Evolutionary conservation across 2,113 vertebrate species (phyloP).

Genomic region (Rhegmatorhina hoffmannsi): DNA sequence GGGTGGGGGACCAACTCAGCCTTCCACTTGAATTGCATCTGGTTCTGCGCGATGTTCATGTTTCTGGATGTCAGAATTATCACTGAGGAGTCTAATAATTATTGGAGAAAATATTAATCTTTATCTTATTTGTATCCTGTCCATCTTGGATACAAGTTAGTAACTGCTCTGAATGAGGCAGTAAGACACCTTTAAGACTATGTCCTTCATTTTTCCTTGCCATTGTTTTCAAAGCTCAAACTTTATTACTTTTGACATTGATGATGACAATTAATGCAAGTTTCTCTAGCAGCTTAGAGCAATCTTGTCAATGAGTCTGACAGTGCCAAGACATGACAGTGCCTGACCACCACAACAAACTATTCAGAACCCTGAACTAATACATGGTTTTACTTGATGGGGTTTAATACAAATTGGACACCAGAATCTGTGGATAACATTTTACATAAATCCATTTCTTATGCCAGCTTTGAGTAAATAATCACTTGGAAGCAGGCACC

Average conservation of each 20-base stretch:
- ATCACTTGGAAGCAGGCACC: background rate
- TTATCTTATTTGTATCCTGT: background rate
- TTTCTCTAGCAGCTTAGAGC: conserved; percentile 12
- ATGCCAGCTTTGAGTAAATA: background rate
- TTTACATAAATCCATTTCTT: background rate
- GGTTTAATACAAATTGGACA: background rate
- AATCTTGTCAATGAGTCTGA: background rate
- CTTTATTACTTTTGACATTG: background rate
- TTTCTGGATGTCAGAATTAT: background rate
- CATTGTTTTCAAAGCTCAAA: background rate
- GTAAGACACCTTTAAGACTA: background rate
- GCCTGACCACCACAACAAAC: background rate
- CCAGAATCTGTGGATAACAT: background rate
- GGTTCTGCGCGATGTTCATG: background rate
- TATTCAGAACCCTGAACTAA: background rate
- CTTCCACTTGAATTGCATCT: background rate
- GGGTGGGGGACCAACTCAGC: background rate
- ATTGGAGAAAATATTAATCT: background rate
- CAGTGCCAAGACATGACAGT: background rate
- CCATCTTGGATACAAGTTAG: background rate
- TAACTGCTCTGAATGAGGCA: background rate
- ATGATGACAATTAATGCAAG: background rate
- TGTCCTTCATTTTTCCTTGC: background rate
- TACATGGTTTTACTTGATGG: background rate
- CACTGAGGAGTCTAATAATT: background rate